A percentile compares a stretch with the other conserved stretches of the same genome.
Evolutionary conservation across 2,113 vertebrate genomes (phyloP).

Genomic region (Ptilonorhynchus violaceus): DNA sequence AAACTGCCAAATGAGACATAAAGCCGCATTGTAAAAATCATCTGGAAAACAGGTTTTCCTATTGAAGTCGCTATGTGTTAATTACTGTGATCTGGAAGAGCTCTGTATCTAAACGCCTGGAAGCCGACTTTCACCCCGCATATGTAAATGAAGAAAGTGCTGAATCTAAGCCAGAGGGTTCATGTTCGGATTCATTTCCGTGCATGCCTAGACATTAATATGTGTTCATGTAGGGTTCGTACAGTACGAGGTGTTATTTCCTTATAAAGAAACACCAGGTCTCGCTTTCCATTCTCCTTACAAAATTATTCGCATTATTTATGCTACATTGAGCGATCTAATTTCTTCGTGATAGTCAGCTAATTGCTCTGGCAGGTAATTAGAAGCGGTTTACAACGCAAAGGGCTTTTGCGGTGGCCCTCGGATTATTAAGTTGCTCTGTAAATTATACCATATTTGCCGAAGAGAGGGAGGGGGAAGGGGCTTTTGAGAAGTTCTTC

Average conservation of each 20-base stretch:
- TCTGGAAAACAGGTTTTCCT: constrained; percentile 85
- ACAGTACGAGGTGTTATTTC: constrained; percentile 83
- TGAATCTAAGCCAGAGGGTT: constrained; percentile 77
- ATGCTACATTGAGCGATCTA: constrained; percentile 90
- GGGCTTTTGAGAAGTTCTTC: constrained; percentile 75
- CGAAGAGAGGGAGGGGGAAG: constrained; percentile 57
- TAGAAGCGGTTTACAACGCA: constrained; percentile 83
- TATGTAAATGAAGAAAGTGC: constrained; percentile 75
- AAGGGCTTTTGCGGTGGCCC: constrained; percentile 79
- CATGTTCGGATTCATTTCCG: constrained; percentile 74
- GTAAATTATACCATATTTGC: constrained; percentile 87
- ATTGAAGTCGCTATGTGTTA: constrained; percentile 83
- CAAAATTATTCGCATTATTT: constrained; percentile 89
- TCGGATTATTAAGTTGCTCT: constrained; percentile 85
- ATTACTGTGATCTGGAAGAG: constrained; percentile 84
- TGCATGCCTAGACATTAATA: constrained; percentile 80
- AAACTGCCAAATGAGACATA: constrained; percentile 86
- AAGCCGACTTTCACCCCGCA: constrained; percentile 77
- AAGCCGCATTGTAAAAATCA: constrained; percentile 87
- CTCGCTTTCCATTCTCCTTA: constrained; percentile 84
- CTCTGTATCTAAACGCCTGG: constrained; percentile 77
- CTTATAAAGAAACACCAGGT: constrained; percentile 86
- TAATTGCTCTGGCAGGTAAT: constrained; percentile 97
- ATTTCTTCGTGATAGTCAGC: constrained; percentile 91
- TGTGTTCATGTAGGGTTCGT: constrained; percentile 75